Conservation (phyloP, 1,140 invertebrate species). For the Drosophila kurseongensis region DNA sequence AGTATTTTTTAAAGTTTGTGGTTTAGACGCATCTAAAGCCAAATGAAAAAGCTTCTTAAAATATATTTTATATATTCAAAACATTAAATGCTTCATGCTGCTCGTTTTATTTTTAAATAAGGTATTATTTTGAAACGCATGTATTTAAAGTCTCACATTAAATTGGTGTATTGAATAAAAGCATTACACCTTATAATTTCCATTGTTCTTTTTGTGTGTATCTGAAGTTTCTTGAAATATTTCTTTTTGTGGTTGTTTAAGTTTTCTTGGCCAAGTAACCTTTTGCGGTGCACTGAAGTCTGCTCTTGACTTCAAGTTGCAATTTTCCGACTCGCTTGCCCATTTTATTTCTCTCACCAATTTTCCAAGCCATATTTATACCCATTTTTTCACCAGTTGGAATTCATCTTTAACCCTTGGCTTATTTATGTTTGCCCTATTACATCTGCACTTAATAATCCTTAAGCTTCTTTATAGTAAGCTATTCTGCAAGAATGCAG, state of each 20-base stretch:
- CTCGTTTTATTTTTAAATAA: background rate
- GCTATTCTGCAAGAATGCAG: background rate
- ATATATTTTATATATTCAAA: no score
- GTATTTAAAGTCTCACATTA: no score
- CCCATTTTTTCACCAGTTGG: background rate
- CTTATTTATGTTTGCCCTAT: background rate
- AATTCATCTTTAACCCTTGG: slow-evolving; percentile 6
- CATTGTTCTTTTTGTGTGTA: background rate
- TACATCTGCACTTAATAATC: slow-evolving; percentile 7
- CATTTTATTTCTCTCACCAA: background rate
- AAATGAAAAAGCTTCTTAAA: background rate
- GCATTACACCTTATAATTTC: no score
- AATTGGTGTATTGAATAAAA: no score
- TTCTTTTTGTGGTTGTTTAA: background rate
- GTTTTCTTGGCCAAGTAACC: background rate
- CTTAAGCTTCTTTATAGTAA: background rate
- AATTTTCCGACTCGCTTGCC: background rate
- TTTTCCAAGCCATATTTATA: slow-evolving; percentile 3
- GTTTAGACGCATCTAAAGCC: background rate
- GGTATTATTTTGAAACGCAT: no score
- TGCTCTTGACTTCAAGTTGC: background rate
- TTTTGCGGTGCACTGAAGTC: slow-evolving; percentile 1
- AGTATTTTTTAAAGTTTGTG: background rate
- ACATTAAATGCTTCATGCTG: background rate
- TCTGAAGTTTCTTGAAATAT: background rate